Evolutionary conservation across 2,113 vertebrate genomes (phyloP).

Genomic region (Arenaria interpres): DNA sequence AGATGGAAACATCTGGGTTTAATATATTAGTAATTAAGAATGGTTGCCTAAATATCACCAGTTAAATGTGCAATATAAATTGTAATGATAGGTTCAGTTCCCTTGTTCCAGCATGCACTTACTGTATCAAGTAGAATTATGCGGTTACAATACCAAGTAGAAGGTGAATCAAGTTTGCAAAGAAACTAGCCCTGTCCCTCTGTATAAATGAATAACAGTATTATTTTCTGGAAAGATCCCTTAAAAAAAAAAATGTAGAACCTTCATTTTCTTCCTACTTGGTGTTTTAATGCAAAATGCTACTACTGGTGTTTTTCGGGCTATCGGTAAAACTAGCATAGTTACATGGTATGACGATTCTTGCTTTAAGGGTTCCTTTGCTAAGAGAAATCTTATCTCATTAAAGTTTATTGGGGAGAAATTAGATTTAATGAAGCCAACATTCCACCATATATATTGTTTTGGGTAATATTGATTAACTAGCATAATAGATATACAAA

Average conservation of each 20-base stretch:
- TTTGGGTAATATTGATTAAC: not conserved
- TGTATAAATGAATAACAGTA: not conserved
- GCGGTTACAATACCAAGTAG: not conserved
- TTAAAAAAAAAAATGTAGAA: not conserved
- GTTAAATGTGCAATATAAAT: slow-evolving; percentile 18
- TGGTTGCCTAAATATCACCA: slow-evolving; percentile 18
- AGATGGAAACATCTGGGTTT: not conserved
- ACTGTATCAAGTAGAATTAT: not conserved
- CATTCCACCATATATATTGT: not conserved
- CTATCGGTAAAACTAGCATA: not conserved
- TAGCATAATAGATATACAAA: not conserved
- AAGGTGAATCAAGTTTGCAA: slow-evolving; percentile 1
- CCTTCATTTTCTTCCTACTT: not conserved
- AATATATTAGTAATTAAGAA: not conserved
- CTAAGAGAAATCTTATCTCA: not conserved
- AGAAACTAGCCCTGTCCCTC: not conserved
- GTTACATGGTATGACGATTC: not conserved
- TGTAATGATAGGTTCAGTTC: slow-evolving; percentile 19
- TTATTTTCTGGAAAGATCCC: not conserved
- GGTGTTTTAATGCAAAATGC: not conserved
- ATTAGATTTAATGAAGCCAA: not conserved
- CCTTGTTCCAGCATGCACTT: slow-evolving; percentile 42
- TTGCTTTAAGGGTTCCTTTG: not conserved
- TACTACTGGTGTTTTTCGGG: not conserved
- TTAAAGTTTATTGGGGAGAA: not conserved